Base-by-base conservation (phyloP, 2,113 vertebrate species). In the Peromyscus maniculatus region DNA sequence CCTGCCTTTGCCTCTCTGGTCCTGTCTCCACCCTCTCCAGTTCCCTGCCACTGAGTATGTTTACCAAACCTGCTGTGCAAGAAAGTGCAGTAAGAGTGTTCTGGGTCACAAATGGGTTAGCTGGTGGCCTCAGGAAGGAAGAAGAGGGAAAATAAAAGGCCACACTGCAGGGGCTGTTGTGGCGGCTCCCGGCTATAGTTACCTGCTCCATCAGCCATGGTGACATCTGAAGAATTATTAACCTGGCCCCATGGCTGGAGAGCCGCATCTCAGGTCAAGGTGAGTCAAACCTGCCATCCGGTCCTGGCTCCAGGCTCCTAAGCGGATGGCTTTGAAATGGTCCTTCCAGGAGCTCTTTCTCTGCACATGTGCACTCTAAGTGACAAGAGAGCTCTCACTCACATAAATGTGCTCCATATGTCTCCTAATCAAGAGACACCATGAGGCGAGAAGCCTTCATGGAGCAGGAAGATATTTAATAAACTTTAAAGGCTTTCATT, bases 241-340 rank as follows among this genome's bases (percentile, higher is more conserved):
- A 84, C 72, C 78, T 39, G 80, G 77, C 36, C 90, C 33, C 7
- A 8, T 46, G 62, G 84, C 71, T 26, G 57, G 74, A 72, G 92
- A 97, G 96, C 24, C 0, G 33, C 87, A 94, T 96, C 96, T 86
- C 97, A 97, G 98, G 98, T 98, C 98, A 98, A 98, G 98, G 98
- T 88, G 97, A 98, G 97, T 89, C 98, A 92, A 91, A 80, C 79
- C 91, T 57, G 96, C 98, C 98, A 98, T 98, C 97, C 99, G 98
- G 95, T 55, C 62, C 24, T 0, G 71, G 83, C 95, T 96, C 91
- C 77, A 9, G 89, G 74, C 95, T 94, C 92, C 91, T 97, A 96
- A 87, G 43, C 55, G 59, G 43, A 49, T 59, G 36, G 55, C 57
- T 96, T 92, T 16, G n/a, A 57, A 91, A 72, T 28, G 33, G 57